phyloP scores from a whole-genome alignment of 35 echinoderm and acorn worm species.

The Hemicentrotus pulcherrimus region DNA sequence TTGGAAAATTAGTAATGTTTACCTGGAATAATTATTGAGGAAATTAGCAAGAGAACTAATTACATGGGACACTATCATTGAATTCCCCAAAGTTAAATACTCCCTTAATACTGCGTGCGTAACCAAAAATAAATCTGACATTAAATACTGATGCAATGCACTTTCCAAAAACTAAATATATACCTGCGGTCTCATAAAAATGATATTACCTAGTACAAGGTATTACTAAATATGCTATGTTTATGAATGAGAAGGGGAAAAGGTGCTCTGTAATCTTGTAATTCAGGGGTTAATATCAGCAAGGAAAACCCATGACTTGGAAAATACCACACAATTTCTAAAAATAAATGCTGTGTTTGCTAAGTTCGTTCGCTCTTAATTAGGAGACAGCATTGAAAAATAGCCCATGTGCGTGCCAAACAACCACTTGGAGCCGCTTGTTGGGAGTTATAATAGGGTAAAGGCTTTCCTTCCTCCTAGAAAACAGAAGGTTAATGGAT shows the following conservation, averaged over 20 bases:
- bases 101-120: neutral
- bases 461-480: neutral
- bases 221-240: neutral
- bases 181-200: neutral
- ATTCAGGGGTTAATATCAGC: neutral
- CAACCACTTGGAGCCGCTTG: neutral
- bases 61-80: conserved; percentile 11
- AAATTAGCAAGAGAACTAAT: conserved; percentile 7
- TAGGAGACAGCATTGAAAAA: neutral
- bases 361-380: neutral
- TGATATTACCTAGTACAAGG: neutral
- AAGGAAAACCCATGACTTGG: neutral
- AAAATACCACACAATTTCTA: neutral
- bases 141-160: neutral
- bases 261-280: neutral
- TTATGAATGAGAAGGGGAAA: neutral
- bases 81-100: neutral
- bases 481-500: neutral
- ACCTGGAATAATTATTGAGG: neutral
- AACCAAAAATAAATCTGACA: neutral
- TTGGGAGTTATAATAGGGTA: neutral
- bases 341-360: neutral
- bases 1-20: neutral
- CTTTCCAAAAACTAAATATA: neutral
- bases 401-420: neutral